These are phyloP conservation scores for Nemopilema nomurai DNA, from an alignment of 30 jellyfish, hydroid and myxozoan genomes.

Conservation along the genomic window DNA sequence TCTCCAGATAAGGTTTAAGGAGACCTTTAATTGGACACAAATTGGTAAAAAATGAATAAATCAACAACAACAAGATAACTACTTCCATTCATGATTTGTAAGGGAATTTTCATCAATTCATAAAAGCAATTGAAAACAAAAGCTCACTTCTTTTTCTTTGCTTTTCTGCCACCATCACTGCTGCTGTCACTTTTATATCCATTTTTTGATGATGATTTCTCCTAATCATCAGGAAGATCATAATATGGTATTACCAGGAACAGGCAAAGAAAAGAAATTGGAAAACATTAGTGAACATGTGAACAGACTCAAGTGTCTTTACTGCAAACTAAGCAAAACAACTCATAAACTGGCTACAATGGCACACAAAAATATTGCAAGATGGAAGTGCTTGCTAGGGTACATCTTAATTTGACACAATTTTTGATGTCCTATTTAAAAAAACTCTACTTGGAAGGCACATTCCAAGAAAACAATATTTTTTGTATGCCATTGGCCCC, in stretches of 20 bases:
- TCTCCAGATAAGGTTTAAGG: too few species aligned
- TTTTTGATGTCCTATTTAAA: background rate
- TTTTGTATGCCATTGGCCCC: background rate
- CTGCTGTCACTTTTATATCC: conserved; percentile 83
- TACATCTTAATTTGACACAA: too few species aligned
- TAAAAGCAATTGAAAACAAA: background rate
- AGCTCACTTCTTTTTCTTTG: conserved; percentile 69
- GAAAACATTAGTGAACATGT: conserved; percentile 12
- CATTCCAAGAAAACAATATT: background rate
- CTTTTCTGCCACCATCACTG: conserved; percentile 73
- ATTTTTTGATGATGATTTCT: conserved; percentile 69
- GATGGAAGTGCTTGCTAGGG: background rate
- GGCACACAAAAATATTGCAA: background rate
- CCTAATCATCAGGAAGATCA: conserved; percentile 86
- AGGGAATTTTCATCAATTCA: background rate
- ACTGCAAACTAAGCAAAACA: background rate
- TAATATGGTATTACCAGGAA: conserved; percentile 59
- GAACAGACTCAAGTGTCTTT: background rate
- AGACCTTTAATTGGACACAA: too few species aligned
- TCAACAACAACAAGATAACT: too few species aligned
- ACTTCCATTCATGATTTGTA: background rate
- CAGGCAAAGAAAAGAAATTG: conserved; percentile 55
- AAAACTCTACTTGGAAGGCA: background rate
- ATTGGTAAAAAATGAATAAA: too few species aligned
- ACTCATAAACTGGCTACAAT: background rate